Conservation (phyloP, 2,888 invertebrate genomes). For the Lithophane socia region DNA sequence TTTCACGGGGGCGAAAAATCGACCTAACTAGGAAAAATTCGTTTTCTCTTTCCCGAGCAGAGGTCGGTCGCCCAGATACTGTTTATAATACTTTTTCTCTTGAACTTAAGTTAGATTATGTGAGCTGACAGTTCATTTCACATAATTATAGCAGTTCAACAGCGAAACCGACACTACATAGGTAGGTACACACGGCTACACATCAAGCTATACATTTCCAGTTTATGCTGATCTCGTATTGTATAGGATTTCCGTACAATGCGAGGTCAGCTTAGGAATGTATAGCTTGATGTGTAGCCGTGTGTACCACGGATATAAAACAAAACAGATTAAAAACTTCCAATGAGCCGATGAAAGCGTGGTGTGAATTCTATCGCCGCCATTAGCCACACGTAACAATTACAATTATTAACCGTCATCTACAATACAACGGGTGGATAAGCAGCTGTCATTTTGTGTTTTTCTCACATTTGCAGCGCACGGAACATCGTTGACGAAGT, state of each 20-base stretch:
- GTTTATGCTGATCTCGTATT: no score
- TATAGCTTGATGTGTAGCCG: no score
- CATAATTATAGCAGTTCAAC: neutral
- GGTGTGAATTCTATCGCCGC: slow-evolving; percentile 30
- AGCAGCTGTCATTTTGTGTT: slow-evolving; percentile 45
- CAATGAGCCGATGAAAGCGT: slow-evolving; percentile 38
- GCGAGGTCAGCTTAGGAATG: no score
- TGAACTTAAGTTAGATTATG: neutral
- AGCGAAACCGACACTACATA: neutral
- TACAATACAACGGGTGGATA: slow-evolving; percentile 52
- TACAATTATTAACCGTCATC: slow-evolving; percentile 41
- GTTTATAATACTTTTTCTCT: neutral
- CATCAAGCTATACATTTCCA: no score
- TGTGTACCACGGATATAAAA: neutral
- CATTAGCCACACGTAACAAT: slow-evolving; percentile 42
- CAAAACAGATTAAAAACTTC: neutral
- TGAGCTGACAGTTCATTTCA: no score
- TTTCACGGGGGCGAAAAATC: no score
- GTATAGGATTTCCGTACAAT: no score
- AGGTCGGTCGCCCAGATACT: no score
- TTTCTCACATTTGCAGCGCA: slow-evolving; percentile 39
- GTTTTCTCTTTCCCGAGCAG: no score
- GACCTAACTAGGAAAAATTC: no score
- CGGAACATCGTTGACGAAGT: slow-evolving; percentile 22
- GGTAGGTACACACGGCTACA: no score